phyloP scores from a whole-genome alignment of 2,797 vertebrate genomes.

The Falco rusticolus region DNA sequence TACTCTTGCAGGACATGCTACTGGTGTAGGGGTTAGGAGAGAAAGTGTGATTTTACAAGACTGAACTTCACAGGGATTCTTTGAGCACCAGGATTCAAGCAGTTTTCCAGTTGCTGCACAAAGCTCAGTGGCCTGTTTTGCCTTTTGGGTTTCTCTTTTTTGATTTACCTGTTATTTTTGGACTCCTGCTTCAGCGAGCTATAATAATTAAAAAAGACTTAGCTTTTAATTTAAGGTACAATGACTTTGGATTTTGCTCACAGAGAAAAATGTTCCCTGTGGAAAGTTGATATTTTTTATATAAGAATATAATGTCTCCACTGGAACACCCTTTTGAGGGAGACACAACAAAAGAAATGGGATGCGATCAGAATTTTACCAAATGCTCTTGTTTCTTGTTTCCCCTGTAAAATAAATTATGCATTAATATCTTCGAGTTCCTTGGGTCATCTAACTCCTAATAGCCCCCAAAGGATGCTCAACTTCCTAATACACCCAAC shows the following conservation, averaged over 20 bases:
- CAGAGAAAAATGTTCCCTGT: not conserved
- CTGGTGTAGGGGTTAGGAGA: not conserved
- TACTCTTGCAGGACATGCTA: not conserved
- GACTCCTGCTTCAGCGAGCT: not conserved
- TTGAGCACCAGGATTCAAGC: not conserved
- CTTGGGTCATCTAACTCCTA: not conserved
- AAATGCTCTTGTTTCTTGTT: not conserved
- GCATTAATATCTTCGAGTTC: not conserved
- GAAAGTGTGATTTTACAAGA: conserved; percentile 1
- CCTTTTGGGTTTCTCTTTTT: not conserved
- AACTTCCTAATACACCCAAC: not conserved
- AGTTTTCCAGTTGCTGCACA: conserved; percentile 1
- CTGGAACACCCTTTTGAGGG: not conserved
- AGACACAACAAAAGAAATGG: not conserved
- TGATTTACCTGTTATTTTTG: conserved; percentile 17
- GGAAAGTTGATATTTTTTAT: not conserved
- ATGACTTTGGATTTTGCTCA: not conserved
- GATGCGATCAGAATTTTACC: not conserved
- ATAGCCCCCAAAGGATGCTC: not conserved
- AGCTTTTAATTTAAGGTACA: conserved; percentile 11
- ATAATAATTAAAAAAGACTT: conserved; percentile 5
- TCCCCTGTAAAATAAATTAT: not conserved
- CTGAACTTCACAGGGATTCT: conserved; percentile 2
- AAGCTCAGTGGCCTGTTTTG: not conserved
- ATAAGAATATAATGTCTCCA: not conserved